phyloP scores from a whole-genome alignment of 2,113 vertebrate genomes.

The Phasianus colchicus region DNA sequence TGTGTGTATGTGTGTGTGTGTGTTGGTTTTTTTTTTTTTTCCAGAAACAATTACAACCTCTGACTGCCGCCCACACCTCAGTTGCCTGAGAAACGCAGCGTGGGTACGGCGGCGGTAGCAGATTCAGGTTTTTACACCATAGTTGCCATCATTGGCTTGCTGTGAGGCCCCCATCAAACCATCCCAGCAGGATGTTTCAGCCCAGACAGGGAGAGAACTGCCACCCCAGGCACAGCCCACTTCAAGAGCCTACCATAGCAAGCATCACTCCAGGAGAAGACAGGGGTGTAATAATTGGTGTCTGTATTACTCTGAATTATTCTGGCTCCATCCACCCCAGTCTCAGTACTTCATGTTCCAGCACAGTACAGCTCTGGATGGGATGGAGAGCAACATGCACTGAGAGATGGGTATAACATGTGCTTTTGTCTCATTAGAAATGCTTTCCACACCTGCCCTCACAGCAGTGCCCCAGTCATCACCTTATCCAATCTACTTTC shows the following conservation, averaged over 20 bases:
- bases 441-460: not conserved
- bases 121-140: not conserved
- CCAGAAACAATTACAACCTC: conserved; percentile 52
- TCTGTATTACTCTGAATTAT: not conserved
- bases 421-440: not conserved
- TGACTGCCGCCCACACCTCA: conserved; percentile 45
- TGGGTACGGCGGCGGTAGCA: conserved; percentile 38
- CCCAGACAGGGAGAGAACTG: not conserved
- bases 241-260: not conserved
- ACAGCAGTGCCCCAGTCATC: not conserved
- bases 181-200: not conserved
- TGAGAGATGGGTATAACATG: not conserved
- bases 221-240: not conserved
- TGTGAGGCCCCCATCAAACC: not conserved
- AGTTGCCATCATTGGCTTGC: not conserved
- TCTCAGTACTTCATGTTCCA: not conserved
- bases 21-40: not conserved
- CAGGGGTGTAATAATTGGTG: not conserved
- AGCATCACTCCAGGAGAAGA: not conserved
- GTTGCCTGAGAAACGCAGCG: conserved; percentile 73
- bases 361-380: not conserved
- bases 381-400: not conserved
- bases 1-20: too few relatives aligned
- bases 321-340: not conserved
- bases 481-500: not conserved